Conservation (phyloP, 2,888 invertebrate species). For the Drosophila siamana region DNA sequence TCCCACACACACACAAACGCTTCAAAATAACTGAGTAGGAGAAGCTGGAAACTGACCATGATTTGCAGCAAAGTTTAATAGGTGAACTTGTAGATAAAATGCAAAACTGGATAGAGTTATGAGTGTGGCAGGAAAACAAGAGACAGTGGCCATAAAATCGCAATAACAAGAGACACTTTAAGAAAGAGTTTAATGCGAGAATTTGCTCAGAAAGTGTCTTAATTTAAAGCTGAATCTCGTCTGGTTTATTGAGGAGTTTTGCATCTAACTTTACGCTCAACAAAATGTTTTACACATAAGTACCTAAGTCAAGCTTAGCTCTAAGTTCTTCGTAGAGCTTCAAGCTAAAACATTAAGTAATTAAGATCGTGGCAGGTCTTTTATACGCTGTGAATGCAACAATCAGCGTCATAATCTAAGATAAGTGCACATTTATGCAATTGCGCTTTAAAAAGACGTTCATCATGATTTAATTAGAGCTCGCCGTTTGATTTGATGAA, state of each 20-base stretch:
- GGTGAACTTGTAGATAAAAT: constrained; percentile 73
- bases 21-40: constrained; percentile 35
- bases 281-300: no score
- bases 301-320: no score
- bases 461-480: constrained; percentile 45
- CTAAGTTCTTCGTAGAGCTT: no score
- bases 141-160: constrained; percentile 15
- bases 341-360: neutral
- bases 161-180: neutral
- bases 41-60: constrained; percentile 38
- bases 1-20: constrained; percentile 52
- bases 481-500: constrained; percentile 30
- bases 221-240: no score
- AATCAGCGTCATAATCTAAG: constrained; percentile 14
- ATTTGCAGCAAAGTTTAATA: constrained; percentile 75
- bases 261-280: no score
- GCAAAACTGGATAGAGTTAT: constrained; percentile 60
- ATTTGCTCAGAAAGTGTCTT: no score
- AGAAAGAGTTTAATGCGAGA: no score
- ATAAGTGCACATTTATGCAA: constrained; percentile 42
- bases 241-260: no score
- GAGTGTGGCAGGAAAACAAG: constrained; percentile 5
- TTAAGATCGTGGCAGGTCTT: neutral
- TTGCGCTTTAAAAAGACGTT: constrained; percentile 25
- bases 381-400: constrained; percentile 7